These are phyloP conservation scores for Papilio protenor DNA, from an alignment of 2,888 invertebrate genomes.

Conservation along the genomic window DNA sequence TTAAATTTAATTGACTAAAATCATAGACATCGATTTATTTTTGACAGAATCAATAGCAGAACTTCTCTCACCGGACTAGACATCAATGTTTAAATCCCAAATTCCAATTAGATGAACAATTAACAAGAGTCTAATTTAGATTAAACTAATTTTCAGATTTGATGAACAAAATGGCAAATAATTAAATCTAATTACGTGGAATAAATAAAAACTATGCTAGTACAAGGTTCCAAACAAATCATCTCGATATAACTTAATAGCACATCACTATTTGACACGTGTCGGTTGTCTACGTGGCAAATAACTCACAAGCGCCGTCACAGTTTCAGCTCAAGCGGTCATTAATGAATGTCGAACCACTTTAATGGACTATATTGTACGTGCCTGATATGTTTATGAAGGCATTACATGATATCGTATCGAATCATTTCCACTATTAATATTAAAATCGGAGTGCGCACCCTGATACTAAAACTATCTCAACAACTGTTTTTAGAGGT, in stretches of 20 bases:
- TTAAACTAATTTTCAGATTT: no score
- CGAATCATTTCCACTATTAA: background rate
- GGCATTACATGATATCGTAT: slow-evolving; percentile 46
- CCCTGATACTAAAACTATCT: no score
- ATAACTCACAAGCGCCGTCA: slow-evolving; percentile 72
- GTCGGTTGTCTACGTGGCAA: slow-evolving; percentile 62
- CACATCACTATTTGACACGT: slow-evolving; percentile 63
- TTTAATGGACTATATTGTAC: slow-evolving; percentile 65
- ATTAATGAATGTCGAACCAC: slow-evolving; percentile 67
- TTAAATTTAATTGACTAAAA: slow-evolving; percentile 42
- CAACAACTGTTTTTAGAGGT: no score
- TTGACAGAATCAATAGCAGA: background rate
- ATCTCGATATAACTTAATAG: slow-evolving; percentile 26
- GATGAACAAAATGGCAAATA: no score
- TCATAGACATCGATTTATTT: slow-evolving; percentile 39
- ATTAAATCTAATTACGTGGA: slow-evolving; percentile 31
- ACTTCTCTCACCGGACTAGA: no score
- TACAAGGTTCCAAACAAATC: background rate
- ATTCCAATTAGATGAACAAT: no score
- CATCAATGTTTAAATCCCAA: no score
- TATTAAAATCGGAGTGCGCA: background rate
- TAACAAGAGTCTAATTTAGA: no score
- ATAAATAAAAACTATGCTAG: background rate
- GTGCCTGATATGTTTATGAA: slow-evolving; percentile 54
- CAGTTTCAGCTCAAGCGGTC: slow-evolving; percentile 63